Evolutionary conservation across 64 coral and sea anemone genomes (phyloP), one percentile per base, ranked within the genome.

Genomic region (Cladopsammia gracilis): DNA sequence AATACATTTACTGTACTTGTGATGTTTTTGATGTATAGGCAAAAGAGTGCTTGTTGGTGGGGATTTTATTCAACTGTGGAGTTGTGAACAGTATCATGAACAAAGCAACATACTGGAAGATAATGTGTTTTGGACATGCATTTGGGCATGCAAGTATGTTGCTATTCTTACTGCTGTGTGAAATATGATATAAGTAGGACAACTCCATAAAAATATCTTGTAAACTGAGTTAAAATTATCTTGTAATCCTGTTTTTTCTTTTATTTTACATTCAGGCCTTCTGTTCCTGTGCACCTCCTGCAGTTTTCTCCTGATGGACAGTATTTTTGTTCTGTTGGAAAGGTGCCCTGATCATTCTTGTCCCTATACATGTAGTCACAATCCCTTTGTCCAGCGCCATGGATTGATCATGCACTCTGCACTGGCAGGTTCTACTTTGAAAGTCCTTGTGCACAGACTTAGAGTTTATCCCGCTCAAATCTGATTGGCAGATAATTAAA

Each of bases 271-370:
- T 5, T 88, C 48, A 97, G 94, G 64, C 91, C 97, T 23, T 82
- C 97, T 24, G 79, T 86, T 22, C 82, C 97, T n/a, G 79, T 98
- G 23, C 86, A 94, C 46, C 57, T 93, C 58, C 52, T 98, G 2
- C 91, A 82, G 62, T 98, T 96, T 78, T 98, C 97, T 26, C 91
- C 97, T n/a, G 94, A 98, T 89, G 94, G 97, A 8, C 87, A 93
- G 58, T 98, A 91, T 24, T 98, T 98, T 94, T 95, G 87, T 62
- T 98, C 97, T 23, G 75, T 96, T 88, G 97, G 97, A 59, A 98
- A 98, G 97, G 96, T 95, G 70, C 25, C 46, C 34, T 34, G 34
- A 34, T 34, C 34, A 34, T 34, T 34, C 34, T 34, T 2, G 34
- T 34, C 34, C 34, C 34, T 1, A 34, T 2, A n/a, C n/a, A n/a